Evolutionary conservation across 2,888 invertebrate genomes (phyloP).

Genomic region (Microchrysa polita): DNA sequence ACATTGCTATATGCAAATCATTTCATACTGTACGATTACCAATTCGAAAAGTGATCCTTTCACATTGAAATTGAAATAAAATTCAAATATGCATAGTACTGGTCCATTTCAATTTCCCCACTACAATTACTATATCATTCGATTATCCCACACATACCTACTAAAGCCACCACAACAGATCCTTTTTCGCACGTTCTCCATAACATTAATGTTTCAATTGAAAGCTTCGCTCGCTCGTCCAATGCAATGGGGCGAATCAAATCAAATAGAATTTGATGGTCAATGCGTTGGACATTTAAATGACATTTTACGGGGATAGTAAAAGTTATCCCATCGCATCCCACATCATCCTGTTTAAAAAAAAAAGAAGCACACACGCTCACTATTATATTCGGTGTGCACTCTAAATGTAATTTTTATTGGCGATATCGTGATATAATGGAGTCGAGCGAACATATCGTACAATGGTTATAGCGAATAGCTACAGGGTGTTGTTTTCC

Average conservation of each 20-base stretch:
- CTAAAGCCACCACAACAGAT: neutral
- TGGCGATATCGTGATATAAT: constrained; percentile 5
- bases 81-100: no score
- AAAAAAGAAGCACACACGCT: neutral
- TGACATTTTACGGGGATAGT: neutral
- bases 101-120: no score
- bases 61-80: no score
- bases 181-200: neutral
- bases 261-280: constrained; percentile 2
- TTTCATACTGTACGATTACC: no score
- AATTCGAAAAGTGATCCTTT: no score
- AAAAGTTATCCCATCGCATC: constrained; percentile 7
- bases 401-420: constrained; percentile 7
- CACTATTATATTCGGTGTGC: neutral
- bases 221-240: neutral
- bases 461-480: no score
- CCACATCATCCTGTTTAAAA: neutral
- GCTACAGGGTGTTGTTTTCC: no score
- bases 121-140: neutral
- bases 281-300: neutral
- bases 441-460: neutral
- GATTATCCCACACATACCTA: neutral
- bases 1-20: no score
- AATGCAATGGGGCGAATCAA: neutral
- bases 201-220: constrained; percentile 6